phyloP scores from a whole-genome alignment of 2,888 invertebrate genomes.

The Morpho deidamia region DNA sequence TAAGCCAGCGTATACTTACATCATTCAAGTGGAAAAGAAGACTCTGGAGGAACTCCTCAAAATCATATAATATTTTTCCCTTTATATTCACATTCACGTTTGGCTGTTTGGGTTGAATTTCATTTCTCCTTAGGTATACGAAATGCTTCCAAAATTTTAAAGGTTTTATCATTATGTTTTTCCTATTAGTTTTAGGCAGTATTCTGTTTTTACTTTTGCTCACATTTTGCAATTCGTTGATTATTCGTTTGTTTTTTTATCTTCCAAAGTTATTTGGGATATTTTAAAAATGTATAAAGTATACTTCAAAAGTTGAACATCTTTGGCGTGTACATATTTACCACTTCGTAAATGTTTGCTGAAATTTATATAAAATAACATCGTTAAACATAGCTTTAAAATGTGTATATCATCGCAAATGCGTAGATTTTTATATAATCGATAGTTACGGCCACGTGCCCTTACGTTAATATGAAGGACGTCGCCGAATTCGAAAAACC shows the following conservation, averaged over 20 bases:
- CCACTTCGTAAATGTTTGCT: constrained; percentile 29
- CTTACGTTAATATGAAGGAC: no score
- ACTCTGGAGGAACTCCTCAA: constrained; percentile 17
- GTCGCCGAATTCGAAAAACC: no score
- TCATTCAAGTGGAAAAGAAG: constrained; percentile 32
- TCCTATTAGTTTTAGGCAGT: constrained; percentile 27
- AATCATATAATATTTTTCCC: constrained; percentile 5
- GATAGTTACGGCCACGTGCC: no score
- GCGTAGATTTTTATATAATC: no score
- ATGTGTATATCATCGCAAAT: no score
- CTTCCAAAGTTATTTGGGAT: constrained; percentile 11
- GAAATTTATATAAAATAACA: constrained; percentile 6
- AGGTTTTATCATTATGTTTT: constrained; percentile 16
- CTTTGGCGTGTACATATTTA: constrained; percentile 35
- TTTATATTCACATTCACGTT: constrained; percentile 4
- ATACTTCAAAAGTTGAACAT: constrained; percentile 48
- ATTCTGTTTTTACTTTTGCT: constrained; percentile 17
- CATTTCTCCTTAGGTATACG: constrained; percentile 14
- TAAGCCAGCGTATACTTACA: no score
- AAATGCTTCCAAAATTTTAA: constrained; percentile 23
- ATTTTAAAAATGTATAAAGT: constrained; percentile 34
- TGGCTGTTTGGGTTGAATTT: background rate
- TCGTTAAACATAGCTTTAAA: no score
- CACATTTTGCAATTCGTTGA: no score
- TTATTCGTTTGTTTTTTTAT: background rate